A percentile compares a stretch with the other conserved stretches of the same genome.
phyloP scores from a whole-genome alignment of 2,888 invertebrate species.

The Apamea crenata region DNA sequence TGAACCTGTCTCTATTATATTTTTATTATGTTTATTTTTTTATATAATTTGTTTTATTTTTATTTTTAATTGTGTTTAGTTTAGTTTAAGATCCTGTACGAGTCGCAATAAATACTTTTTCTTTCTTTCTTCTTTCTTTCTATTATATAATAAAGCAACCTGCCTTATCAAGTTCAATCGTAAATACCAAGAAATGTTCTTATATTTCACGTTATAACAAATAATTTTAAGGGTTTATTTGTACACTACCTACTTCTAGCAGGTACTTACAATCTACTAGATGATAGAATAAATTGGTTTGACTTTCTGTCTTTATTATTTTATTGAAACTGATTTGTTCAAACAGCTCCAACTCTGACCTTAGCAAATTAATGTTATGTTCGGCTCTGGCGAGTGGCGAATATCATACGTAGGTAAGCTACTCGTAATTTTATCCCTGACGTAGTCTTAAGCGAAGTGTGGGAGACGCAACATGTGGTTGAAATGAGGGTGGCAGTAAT shows the following conservation, averaged over 20 bases:
- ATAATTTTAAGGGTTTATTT: background rate
- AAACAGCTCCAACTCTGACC: conserved; percentile 44
- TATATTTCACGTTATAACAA: background rate
- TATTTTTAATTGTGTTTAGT: too few species aligned
- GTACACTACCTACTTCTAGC: background rate
- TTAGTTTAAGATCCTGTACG: too few species aligned
- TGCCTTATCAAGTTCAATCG: background rate
- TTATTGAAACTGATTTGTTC: conserved; percentile 11
- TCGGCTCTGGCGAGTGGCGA: conserved; percentile 38
- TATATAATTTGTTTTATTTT: too few species aligned
- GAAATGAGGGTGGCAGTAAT: conserved; percentile 12
- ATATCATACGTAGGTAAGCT: conserved; percentile 27
- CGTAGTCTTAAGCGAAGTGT: conserved; percentile 29
- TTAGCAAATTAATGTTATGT: conserved; percentile 48
- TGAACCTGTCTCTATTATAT: too few species aligned
- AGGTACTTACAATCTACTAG: background rate
- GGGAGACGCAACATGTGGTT: conserved; percentile 40
- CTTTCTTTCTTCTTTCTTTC: too few species aligned
- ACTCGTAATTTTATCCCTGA: conserved; percentile 51
- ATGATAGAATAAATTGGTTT: background rate
- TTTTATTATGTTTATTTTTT: too few species aligned
- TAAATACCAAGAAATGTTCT: background rate
- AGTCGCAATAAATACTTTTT: too few species aligned
- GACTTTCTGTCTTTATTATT: conserved; percentile 25
- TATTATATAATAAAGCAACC: background rate